Evolutionary conservation across 2,888 invertebrate species (phyloP), one percentile per base, ranked within the genome.

Genomic region (Aleiodes alternator): DNA sequence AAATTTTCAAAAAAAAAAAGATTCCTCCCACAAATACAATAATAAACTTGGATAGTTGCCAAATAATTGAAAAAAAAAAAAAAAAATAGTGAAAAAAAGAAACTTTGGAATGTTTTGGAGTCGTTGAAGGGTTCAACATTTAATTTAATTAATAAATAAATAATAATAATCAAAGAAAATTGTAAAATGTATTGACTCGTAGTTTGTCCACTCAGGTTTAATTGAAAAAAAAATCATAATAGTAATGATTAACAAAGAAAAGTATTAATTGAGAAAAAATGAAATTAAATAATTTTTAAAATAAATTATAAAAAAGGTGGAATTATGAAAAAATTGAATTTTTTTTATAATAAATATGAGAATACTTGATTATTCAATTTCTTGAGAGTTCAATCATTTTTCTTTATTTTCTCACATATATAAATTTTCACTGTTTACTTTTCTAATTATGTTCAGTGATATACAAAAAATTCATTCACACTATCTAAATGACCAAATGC

Each of bases 381-480:
- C 23, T 1, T 55, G 64, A 76, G 64, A 75, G 75, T 75, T 80
- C 78, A 81, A 79, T 76, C 73, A 79, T 72, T 77, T 79, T 79
- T 81, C 80, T 79, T 51, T 69, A 68, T 73, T 73, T 72, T 66
- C 55, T 74, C 73, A 71, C 73, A 73, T 77, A 77, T 72, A 68
- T 23, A 23, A 76, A 77, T 72, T 76, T 79, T 75, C 53, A 43
- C 53, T 50, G 51, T 53, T 68, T 16, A 34, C 56, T 11, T 43
- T 53, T 51, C 43, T 73, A 69, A 69, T 80, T 79, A 56, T 75
- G 64, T 70, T 78, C 80, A 68, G 78, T 76, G 76, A 80, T 81
- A 78, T 81, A 80, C 75, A 79, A 78, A 80, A 81, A 80, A 79
- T 80, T 78, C 74, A 78, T 80, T 77, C 70, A 77, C 74, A 80